Percentiles rank a stretch among this genome's conserved stretches.
phyloP scores from a whole-genome alignment of 2,888 invertebrate genomes.

The Apodemia mormo region DNA sequence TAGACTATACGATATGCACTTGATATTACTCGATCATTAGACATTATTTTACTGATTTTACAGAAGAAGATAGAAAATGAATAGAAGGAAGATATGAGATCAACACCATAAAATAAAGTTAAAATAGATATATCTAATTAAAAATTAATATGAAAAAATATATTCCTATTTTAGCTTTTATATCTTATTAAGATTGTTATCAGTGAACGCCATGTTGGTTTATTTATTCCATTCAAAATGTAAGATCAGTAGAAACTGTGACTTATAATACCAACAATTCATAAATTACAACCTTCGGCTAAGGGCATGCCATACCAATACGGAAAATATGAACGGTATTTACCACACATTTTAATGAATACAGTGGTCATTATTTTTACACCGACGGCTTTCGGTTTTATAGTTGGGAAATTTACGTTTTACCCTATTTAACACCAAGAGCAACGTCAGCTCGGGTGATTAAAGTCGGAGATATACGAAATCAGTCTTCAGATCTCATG shows the following conservation, averaged over 20 bases:
- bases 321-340: slow-evolving; percentile 39
- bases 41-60: no score
- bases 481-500: slow-evolving; percentile 62
- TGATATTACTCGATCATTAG: no score
- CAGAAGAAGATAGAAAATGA: no score
- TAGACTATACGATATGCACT: no score
- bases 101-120: not conserved
- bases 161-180: not conserved
- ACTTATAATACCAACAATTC: slow-evolving; percentile 5
- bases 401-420: slow-evolving; percentile 60
- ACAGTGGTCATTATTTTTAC: slow-evolving; percentile 52
- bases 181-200: not conserved
- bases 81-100: no score
- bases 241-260: slow-evolving; percentile 3
- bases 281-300: not conserved
- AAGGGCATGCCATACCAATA: slow-evolving; percentile 43
- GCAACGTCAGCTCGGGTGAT: slow-evolving; percentile 64
- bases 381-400: slow-evolving; percentile 45
- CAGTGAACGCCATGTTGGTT: not conserved
- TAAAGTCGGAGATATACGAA: slow-evolving; percentile 58
- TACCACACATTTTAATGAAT: slow-evolving; percentile 50
- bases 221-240: not conserved
- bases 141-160: not conserved
- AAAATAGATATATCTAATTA: not conserved
- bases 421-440: slow-evolving; percentile 47